Percentiles rank a stretch among this genome's conserved stretches.
phyloP scores from a whole-genome alignment of 2,113 vertebrate genomes.

The Cyrtonyx montezumae region DNA sequence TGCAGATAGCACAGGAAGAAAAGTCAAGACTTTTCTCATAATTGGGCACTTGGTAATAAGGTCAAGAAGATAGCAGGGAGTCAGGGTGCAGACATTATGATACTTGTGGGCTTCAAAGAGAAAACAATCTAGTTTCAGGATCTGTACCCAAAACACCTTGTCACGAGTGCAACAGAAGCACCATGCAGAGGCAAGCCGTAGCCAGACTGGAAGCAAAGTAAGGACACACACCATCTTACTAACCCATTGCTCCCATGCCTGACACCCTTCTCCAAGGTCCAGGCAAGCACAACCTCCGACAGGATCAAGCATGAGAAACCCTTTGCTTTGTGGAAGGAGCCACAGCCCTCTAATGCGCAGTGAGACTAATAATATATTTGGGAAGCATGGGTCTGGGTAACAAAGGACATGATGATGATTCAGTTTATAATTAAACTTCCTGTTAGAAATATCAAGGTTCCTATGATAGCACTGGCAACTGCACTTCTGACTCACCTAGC shows the following conservation, averaged over 20 bases:
- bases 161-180: neutral
- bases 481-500: conserved; percentile 53
- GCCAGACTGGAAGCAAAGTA: neutral
- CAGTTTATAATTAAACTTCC: neutral
- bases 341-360: neutral
- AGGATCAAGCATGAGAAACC: neutral
- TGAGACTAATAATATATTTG: neutral
- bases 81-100: neutral
- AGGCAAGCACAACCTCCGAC: neutral
- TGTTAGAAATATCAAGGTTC: conserved; percentile 16
- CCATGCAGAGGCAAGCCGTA: neutral
- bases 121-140: neutral
- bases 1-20: neutral
- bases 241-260: neutral
- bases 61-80: neutral
- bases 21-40: neutral
- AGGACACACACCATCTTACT: rapidly evolving
- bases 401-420: neutral
- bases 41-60: neutral
- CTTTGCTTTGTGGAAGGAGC: neutral
- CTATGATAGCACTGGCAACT: conserved; percentile 2
- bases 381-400: neutral
- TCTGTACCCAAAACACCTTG: neutral
- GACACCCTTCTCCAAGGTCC: neutral
- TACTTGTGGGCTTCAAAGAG: neutral